Evolutionary conservation across 2,797 vertebrate species (phyloP), one percentile per base, ranked within the genome.

Genomic region (Phyllotis vaccarum): DNA sequence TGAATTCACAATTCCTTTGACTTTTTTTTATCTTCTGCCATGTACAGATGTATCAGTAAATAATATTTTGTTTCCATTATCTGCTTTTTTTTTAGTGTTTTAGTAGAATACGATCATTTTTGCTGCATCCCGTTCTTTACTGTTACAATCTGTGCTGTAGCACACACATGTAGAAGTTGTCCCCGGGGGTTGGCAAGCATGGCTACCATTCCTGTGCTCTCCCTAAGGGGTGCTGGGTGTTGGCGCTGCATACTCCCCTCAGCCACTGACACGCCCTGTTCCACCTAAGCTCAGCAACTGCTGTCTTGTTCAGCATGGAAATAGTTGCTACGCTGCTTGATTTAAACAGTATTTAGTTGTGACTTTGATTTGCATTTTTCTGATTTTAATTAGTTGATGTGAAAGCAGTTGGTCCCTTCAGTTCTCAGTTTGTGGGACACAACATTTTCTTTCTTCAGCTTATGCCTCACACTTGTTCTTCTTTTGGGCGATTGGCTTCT

Each of bases 191-290:
- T 46, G 56, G 31, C 24, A 52, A 87, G 81, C 17, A 3, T 27
- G 21, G 24, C 3, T 37, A 0, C 5, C 10, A 0, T 0, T 9
- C 49, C 40, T 1, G 60, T 5, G 0, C 2, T n/a, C 14, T 74
- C 64, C 14, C 49, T 5, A 1, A 56, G n/a, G 22, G 7, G 3
- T 3, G 13, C 86, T 12, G 22, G 12, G 60, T 60, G 6, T 40
- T 7, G 6, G 12, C 27, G 5, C 31, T 10, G 27, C 13, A 0
- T 9, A 1, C 13, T 34, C 9, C 46, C 14, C 11, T 34, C 9
- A n/a, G 49, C 66, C 3, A 3, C 19, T 62, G 11, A 3, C 14
- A 7, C 29, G 13, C 76, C 64, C 21, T 40, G 10, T 5, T n/a
- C 29, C 27, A 43, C 19, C 16, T 90, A n/a, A 17, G 3, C 43